Conservation (phyloP, 2,888 invertebrate species). For the Argynnis bischoffii region DNA sequence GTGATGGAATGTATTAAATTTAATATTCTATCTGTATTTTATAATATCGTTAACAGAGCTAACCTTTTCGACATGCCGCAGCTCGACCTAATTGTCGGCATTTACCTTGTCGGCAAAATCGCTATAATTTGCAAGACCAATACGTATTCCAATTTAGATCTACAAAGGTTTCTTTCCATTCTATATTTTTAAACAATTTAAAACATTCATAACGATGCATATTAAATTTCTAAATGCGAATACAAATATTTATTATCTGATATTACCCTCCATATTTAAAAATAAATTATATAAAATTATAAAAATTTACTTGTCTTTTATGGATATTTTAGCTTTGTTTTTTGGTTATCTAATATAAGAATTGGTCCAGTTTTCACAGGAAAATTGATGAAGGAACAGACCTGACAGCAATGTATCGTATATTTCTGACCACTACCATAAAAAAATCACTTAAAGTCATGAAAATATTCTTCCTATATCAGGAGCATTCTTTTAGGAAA, state of each 20-base stretch:
- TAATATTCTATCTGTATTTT: slow-evolving; percentile 21
- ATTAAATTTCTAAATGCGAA: no score
- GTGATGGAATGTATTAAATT: slow-evolving; percentile 21
- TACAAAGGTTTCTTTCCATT: neutral
- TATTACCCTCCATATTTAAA: no score
- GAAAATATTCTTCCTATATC: slow-evolving; percentile 5
- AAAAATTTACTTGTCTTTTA: no score
- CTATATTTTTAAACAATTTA: neutral
- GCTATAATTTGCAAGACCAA: slow-evolving; percentile 24
- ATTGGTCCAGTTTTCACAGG: no score
- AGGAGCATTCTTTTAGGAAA: slow-evolving; percentile 24
- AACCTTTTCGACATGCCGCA: slow-evolving; percentile 9
- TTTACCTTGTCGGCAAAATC: slow-evolving; percentile 28
- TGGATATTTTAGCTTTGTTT: no score
- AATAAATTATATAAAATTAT: no score
- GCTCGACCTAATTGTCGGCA: slow-evolving; percentile 24
- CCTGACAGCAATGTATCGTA: no score
- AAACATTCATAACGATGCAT: neutral
- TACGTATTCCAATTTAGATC: slow-evolving; percentile 11
- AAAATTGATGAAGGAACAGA: no score
- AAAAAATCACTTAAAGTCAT: slow-evolving; percentile 1
- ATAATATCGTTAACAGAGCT: slow-evolving; percentile 17
- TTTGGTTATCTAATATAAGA: no score
- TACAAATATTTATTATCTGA: no score
- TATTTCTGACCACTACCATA: neutral